Conservation (phyloP, 2,797 vertebrate species). For the Zalophus californianus region DNA sequence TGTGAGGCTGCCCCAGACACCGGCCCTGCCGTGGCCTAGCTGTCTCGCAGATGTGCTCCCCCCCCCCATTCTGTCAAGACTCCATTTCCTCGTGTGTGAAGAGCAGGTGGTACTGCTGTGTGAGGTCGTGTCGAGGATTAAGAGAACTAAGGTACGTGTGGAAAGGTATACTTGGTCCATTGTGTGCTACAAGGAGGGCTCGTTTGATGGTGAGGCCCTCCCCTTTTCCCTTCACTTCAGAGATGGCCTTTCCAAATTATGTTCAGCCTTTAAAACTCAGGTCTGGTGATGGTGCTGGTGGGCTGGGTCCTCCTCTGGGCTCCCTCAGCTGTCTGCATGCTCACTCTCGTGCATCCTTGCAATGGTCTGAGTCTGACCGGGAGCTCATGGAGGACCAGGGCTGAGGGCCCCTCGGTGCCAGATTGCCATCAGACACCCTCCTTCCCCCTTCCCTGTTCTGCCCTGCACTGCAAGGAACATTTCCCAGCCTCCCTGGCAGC, state of each 20-base stretch:
- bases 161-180: not conserved
- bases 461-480: not conserved
- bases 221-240: not conserved
- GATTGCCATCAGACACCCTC: rapidly evolving
- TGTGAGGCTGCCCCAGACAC: not conserved
- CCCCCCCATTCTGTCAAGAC: not conserved
- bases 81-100: not conserved
- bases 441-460: not conserved
- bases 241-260: not conserved
- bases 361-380: not conserved
- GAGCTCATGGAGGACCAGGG: not conserved
- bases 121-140: not conserved
- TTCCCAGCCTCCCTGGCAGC: not conserved
- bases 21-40: not conserved
- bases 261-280: not conserved
- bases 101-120: rapidly evolving
- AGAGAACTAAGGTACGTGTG: rapidly evolving
- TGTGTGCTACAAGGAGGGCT: not conserved
- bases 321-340: not conserved
- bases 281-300: not conserved
- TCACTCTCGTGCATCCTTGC: not conserved
- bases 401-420: not conserved
- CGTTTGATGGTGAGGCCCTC: rapidly evolving
- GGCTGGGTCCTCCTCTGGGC: not conserved
- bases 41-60: rapidly evolving